A percentile compares a stretch with the other conserved stretches of the same genome.
Conservation (phyloP, 2,888 invertebrate species). For the Euzetes globulus region DNA sequence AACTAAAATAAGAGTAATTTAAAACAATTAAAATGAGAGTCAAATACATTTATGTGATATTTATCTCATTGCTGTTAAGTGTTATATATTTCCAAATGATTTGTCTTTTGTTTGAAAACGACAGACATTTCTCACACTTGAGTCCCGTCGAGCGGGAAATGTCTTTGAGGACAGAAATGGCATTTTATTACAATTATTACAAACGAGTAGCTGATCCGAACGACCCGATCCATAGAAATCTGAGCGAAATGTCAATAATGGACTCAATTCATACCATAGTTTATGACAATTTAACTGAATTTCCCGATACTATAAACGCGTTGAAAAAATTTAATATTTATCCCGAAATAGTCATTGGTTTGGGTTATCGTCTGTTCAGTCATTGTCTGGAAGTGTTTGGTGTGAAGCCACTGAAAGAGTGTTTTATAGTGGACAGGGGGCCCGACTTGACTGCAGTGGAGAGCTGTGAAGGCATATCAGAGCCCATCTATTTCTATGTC, state of each 20-base stretch:
- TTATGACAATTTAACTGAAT: constrained; percentile 69
- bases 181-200: constrained; percentile 79
- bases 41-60: not conserved
- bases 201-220: constrained; percentile 60
- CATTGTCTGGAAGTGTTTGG: constrained; percentile 44
- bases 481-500: constrained; percentile 73
- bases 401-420: constrained; percentile 48
- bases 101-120: constrained; percentile 67
- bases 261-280: constrained; percentile 57
- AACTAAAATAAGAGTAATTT: not conserved
- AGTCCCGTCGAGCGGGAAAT: constrained; percentile 76
- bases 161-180: constrained; percentile 77
- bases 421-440: constrained; percentile 58
- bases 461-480: constrained; percentile 67
- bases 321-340: constrained; percentile 72
- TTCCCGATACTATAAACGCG: constrained; percentile 70
- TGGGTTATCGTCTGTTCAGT: constrained; percentile 53
- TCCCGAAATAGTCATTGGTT: constrained; percentile 64
- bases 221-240: not conserved
- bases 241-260: constrained; percentile 49
- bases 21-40: not conserved
- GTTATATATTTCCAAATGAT: constrained; percentile 55
- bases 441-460: constrained; percentile 56
- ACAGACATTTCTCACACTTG: constrained; percentile 71
- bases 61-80: not conserved